These are phyloP conservation scores for Emberiza fucata DNA, from an alignment of 2,113 vertebrate genomes.

Conservation along the genomic window DNA sequence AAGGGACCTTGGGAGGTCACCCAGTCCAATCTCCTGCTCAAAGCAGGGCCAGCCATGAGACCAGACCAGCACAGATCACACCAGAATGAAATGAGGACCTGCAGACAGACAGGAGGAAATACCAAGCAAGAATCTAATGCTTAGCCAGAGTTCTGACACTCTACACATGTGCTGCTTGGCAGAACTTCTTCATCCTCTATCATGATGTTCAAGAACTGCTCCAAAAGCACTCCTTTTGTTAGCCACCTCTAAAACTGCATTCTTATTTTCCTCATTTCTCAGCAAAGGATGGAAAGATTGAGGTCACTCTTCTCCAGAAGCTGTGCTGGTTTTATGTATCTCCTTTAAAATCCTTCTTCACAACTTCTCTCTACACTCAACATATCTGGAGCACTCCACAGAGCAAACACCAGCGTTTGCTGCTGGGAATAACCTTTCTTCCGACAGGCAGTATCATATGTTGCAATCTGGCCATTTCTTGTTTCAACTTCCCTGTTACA, in stretches of 20 bases:
- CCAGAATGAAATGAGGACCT: not conserved
- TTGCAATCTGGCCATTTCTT: not conserved
- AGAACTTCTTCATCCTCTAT: not conserved
- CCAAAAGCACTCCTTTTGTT: not conserved
- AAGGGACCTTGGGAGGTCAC: not conserved
- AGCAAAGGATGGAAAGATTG: not conserved
- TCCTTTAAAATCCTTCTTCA: not conserved
- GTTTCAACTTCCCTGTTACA: not conserved
- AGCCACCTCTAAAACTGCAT: not conserved
- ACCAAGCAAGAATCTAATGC: not conserved
- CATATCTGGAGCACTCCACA: not conserved
- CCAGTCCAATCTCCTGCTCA: not conserved
- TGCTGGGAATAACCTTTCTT: not conserved
- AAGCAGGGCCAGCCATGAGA: not conserved
- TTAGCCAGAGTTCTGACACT: not conserved
- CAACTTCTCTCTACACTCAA: not conserved
- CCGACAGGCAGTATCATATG: not conserved
- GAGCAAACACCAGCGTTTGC: not conserved
- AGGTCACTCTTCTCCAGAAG: not conserved
- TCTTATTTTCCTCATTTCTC: not conserved
- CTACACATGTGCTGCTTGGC: not conserved
- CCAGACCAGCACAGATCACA: not conserved
- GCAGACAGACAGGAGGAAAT: not conserved
- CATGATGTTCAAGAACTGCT: not conserved
- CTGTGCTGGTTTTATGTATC: not conserved